Evolutionary conservation across 2,888 invertebrate species (phyloP).

Genomic region (Cephonodes hylas): DNA sequence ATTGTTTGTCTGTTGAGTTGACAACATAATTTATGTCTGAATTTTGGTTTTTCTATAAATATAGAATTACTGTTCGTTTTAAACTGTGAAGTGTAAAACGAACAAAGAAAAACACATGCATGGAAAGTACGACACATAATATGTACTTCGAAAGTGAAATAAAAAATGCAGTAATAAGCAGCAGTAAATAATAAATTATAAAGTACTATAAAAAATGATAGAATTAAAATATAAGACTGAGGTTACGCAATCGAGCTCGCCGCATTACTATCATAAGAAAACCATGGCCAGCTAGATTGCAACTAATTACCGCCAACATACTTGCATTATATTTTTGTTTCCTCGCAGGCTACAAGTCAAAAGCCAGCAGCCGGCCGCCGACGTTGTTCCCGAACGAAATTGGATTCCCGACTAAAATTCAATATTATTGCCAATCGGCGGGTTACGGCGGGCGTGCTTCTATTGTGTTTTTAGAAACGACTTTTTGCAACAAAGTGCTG

Average conservation of each 20-base stretch:
- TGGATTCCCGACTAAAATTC: constrained; percentile 20
- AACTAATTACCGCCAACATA: background rate
- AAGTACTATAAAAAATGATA: too few species aligned
- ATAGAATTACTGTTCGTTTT: too few species aligned
- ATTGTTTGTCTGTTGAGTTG: background rate
- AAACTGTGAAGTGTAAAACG: too few species aligned
- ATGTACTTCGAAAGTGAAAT: background rate
- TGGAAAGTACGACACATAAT: too few species aligned
- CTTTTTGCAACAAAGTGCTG: constrained; percentile 9
- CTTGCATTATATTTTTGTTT: background rate
- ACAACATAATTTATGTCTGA: background rate
- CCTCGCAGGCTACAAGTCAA: background rate
- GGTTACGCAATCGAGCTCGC: too few species aligned
- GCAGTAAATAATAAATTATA: too few species aligned
- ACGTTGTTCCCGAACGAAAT: constrained; percentile 12
- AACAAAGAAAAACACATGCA: too few species aligned
- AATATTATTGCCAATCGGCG: constrained; percentile 20
- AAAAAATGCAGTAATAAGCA: too few species aligned
- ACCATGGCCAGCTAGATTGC: background rate
- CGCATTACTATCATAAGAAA: too few species aligned
- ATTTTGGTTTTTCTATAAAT: too few species aligned
- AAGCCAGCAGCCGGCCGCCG: background rate
- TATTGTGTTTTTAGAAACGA: constrained; percentile 16
- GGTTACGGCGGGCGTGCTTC: background rate
- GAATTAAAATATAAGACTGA: too few species aligned